phyloP scores from a whole-genome alignment of 2,888 invertebrate species.

The Ormyrus thymus region DNA sequence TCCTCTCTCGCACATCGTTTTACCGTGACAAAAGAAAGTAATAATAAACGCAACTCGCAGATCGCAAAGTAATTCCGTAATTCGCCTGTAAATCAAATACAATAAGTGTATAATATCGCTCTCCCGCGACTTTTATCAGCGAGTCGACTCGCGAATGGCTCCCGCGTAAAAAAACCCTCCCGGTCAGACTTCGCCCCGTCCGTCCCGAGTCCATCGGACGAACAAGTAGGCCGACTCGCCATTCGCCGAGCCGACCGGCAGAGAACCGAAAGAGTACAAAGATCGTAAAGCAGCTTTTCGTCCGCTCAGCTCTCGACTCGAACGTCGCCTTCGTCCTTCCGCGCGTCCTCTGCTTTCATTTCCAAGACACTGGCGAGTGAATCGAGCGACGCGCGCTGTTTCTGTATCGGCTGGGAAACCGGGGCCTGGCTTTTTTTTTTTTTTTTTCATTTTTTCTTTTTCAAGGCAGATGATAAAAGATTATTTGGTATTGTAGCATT shows the following conservation, averaged over 20 bases:
- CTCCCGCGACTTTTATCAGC: no score
- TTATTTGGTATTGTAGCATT: not conserved
- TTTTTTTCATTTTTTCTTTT: constrained; percentile 1
- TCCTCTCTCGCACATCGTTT: constrained; percentile 66
- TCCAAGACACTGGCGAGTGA: constrained; percentile 69
- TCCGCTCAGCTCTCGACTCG: not conserved
- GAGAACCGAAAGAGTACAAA: constrained; percentile 21
- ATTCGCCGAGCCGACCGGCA: constrained; percentile 32
- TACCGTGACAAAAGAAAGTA: constrained; percentile 44
- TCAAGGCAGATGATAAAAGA: not conserved
- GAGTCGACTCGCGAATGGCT: no score
- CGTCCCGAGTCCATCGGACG: no score
- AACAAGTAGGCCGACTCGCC: not conserved
- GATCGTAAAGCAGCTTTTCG: constrained; percentile 42
- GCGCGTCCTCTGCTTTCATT: constrained; percentile 59
- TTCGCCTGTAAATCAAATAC: not conserved
- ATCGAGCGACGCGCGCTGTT: constrained; percentile 32
- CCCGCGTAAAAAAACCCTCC: no score
- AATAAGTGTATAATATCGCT: no score
- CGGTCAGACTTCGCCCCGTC: not conserved
- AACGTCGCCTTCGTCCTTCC: not conserved
- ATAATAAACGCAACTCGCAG: constrained; percentile 6
- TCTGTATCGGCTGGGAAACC: not conserved
- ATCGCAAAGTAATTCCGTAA: not conserved
- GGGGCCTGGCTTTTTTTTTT: not conserved